phyloP scores from a whole-genome alignment of 2,113 vertebrate species.

The Cynopterus brachyotis region DNA sequence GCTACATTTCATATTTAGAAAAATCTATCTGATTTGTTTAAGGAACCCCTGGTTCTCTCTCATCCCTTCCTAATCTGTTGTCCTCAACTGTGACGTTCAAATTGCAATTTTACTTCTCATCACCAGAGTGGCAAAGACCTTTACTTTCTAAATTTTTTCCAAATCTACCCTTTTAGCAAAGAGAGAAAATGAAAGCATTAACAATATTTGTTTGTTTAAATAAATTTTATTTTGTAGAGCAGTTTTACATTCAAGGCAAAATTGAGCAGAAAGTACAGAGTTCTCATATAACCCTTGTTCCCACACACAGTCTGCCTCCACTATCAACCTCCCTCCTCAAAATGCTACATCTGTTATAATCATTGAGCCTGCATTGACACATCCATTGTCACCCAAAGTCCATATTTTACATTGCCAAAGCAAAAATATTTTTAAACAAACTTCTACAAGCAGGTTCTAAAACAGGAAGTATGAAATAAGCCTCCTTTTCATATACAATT shows the following conservation, averaged over 20 bases:
- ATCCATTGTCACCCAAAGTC: background rate
- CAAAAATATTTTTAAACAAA: background rate
- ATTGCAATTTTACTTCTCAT: background rate
- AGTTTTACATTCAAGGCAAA: conserved; percentile 10
- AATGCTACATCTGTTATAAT: background rate
- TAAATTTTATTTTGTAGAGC: background rate
- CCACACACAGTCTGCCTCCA: background rate
- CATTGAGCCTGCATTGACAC: background rate
- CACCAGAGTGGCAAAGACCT: background rate
- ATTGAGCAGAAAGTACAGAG: background rate
- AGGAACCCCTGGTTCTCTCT: background rate
- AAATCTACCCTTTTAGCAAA: background rate
- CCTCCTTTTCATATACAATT: background rate
- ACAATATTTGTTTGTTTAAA: background rate
- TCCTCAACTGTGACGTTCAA: background rate
- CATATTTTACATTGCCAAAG: background rate
- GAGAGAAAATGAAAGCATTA: background rate
- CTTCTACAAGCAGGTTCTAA: background rate
- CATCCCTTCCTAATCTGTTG: background rate
- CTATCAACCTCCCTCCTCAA: background rate
- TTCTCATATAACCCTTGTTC: background rate
- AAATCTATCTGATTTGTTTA: background rate
- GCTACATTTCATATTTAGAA: background rate
- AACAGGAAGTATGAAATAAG: background rate
- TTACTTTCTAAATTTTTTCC: background rate